phyloP scores from a whole-genome alignment of 2,113 vertebrate genomes.

The Scomber scombrus region DNA sequence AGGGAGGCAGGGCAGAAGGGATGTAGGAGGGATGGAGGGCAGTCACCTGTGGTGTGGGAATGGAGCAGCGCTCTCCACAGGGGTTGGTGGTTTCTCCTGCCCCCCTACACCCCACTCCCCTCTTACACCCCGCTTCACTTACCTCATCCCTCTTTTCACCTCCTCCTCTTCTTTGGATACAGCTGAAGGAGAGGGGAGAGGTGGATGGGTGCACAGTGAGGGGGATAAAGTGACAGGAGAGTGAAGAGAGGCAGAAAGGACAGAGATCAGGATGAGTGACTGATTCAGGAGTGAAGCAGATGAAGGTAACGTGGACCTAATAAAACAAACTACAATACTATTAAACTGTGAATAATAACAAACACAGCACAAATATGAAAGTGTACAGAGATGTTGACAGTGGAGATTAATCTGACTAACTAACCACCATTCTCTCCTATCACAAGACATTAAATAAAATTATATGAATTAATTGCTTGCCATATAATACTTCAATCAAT shows the following conservation, averaged over 20 bases:
- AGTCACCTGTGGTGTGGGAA: slow-evolving; percentile 83
- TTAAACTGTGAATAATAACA: not conserved
- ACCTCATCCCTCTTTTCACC: slow-evolving; percentile 57
- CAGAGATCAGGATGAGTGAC: slow-evolving; percentile 6
- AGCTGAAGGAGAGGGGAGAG: slow-evolving; percentile 59
- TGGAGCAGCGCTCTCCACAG: slow-evolving; percentile 71
- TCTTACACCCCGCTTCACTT: slow-evolving; percentile 27
- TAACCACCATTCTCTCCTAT: no score
- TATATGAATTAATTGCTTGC: no score
- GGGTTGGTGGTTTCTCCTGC: slow-evolving; percentile 60
- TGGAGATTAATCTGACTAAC: no score
- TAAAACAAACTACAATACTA: not conserved
- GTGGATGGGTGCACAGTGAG: slow-evolving; percentile 8
- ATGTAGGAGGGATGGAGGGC: slow-evolving; percentile 55
- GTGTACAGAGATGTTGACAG: no score
- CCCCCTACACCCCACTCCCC: slow-evolving; percentile 11
- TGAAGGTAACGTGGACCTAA: not conserved
- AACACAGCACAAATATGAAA: not conserved
- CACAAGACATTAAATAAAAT: no score
- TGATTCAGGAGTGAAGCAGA: no score
- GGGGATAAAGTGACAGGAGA: not conserved
- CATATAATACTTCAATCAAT: no score
- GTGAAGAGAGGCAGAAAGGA: slow-evolving; percentile 35
- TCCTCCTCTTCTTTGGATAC: slow-evolving; percentile 60
- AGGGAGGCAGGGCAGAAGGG: slow-evolving; percentile 27